Conservation (phyloP, 2,113 vertebrate species). For the Antennarius striatus region DNA sequence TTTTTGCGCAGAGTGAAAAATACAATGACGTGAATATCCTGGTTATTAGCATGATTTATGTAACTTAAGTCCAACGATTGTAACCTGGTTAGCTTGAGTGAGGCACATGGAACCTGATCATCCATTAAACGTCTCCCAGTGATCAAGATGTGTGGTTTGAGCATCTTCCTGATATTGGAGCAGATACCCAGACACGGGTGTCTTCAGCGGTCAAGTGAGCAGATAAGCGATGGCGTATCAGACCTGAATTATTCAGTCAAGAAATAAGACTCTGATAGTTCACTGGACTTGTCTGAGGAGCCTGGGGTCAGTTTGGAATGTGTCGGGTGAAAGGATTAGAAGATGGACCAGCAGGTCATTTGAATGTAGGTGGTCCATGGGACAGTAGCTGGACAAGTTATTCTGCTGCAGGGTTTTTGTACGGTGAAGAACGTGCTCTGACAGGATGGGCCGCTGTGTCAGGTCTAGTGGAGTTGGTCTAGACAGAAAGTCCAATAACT, state of each 20-base stretch:
- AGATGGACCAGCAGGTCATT: neutral
- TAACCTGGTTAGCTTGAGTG: neutral
- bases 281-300: conserved; percentile 27
- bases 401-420: too few species aligned
- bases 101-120: neutral
- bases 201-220: conserved; percentile 53
- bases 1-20: neutral
- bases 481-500: too few species aligned
- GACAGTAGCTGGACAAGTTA: conserved; percentile 1
- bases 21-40: neutral
- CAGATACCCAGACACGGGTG: conserved; percentile 26
- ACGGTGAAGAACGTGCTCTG: too few species aligned
- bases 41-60: neutral
- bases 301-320: conserved; percentile 7
- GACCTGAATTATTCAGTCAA: conserved; percentile 61
- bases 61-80: neutral
- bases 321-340: neutral
- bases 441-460: too few species aligned
- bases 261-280: conserved; percentile 53
- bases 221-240: conserved; percentile 50
- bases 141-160: neutral
- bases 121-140: conserved; percentile 4
- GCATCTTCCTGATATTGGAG: conserved; percentile 22
- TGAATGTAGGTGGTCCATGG: neutral
- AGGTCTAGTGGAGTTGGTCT: too few species aligned